Evolutionary conservation across 2,113 vertebrate species (phyloP), one percentile per base, ranked within the genome.

Genomic region (Chionis minor): DNA sequence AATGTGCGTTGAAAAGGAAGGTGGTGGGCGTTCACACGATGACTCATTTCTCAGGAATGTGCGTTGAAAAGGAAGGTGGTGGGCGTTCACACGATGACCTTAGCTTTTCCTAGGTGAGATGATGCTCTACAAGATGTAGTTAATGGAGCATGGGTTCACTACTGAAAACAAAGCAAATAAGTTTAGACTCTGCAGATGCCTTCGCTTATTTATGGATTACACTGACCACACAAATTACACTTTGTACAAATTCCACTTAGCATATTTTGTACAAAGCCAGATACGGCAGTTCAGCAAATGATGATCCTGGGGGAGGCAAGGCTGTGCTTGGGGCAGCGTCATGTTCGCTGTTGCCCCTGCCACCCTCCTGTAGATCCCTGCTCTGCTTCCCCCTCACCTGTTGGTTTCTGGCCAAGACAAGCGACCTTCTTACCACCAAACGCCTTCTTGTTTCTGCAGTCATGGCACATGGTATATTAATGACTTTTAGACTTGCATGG

Each of bases 161-260:
- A 84, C 75, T 87, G 78, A 49, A 92, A 83, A 84, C 45, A 38
- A 28, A 80, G 56, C 16, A 84, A 81, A 56, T 80, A 82, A 79
- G n/a, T 86, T 84, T 69, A 63, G 44, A 51, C 51, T 84, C 42
- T 69, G 58, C 66, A 80, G 87, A 23, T 87, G 62, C 71, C 79
- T 79, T 86, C 69, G 42, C 38, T 95, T 91, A 84, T 90, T 82
- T 95, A 74, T 44, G 55, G 58, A 66, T 94, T 88, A 44, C 35
- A 62, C 24, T 85, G 49, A 61, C 81, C 69, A 49, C 63, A 79
- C 61, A 51, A 80, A 35, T 63, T 40, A 38, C 32, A 21, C 45
- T 83, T 80, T 27, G 26, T 81, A 65, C 55, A 55, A 72, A 52
- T 51, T 81, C 28, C 38, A 61, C 28, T 49, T 83, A 14, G 66